phyloP scores from a whole-genome alignment of 37 sponge, comb jelly and placozoan species.

The Spongilla lacustris region DNA sequence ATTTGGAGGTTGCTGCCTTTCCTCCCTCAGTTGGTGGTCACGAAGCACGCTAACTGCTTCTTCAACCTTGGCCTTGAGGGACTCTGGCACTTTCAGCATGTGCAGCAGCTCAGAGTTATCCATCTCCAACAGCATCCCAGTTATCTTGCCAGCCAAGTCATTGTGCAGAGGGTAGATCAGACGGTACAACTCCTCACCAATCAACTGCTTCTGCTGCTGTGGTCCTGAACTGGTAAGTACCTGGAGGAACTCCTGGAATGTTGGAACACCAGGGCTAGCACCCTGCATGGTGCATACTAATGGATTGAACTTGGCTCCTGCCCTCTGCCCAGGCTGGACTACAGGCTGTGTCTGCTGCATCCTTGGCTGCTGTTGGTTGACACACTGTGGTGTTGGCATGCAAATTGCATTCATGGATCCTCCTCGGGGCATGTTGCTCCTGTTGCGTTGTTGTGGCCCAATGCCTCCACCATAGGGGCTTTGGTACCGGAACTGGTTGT shows the following conservation, averaged over 20 bases:
- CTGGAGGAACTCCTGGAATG: conserved; percentile 20
- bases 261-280: not conserved
- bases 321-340: not conserved
- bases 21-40: conserved; percentile 78
- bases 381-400: not conserved
- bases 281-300: conserved; percentile 69
- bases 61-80: conserved; percentile 88
- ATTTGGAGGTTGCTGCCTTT: not conserved
- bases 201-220: conserved; percentile 95
- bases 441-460: conserved; percentile 9
- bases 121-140: conserved; percentile 98
- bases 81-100: conserved; percentile 88
- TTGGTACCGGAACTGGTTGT: conserved; percentile 5
- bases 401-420: conserved; percentile 1
- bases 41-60: conserved; percentile 92
- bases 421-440: conserved; percentile 15
- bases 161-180: conserved; percentile 67
- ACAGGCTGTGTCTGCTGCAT: not conserved
- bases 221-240: conserved; percentile 67
- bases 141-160: conserved; percentile 95
- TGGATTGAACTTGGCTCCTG: conserved; percentile 59
- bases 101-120: conserved; percentile 95
- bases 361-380: conserved; percentile 32
- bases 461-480: conserved; percentile 24
- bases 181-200: conserved; percentile 93